These are phyloP conservation scores for Ophthalmolycus amberensis DNA, from an alignment of 2,113 vertebrate genomes.

Conservation along the genomic window DNA sequence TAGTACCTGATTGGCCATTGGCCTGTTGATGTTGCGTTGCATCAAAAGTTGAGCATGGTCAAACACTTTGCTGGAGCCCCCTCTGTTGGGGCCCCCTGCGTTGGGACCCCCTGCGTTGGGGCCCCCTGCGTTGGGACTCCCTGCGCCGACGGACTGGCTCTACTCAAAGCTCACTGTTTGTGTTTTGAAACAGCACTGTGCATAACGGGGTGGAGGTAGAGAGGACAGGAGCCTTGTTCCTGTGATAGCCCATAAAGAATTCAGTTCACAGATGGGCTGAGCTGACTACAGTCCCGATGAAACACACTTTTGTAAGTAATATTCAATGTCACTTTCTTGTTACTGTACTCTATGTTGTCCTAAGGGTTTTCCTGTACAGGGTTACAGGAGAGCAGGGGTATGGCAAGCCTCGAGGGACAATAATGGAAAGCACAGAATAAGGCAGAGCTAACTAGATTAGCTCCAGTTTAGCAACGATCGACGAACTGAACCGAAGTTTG, in stretches of 20 bases:
- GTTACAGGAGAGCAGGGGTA: not conserved
- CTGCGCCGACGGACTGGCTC: not conserved
- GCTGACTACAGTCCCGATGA: slow-evolving; percentile 44
- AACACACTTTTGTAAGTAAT: slow-evolving; percentile 24
- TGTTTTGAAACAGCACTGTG: slow-evolving; percentile 4
- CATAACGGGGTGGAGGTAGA: slow-evolving; percentile 4
- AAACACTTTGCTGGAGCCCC: not conserved
- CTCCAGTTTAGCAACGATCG: not conserved
- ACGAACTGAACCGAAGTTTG: not conserved
- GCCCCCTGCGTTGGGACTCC: not conserved
- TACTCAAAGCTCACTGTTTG: not conserved
- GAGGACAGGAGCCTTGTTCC: slow-evolving; percentile 48
- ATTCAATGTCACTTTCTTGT: slow-evolving; percentile 37
- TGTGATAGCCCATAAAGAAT: slow-evolving; percentile 59
- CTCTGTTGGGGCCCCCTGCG: not conserved
- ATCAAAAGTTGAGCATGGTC: not conserved
- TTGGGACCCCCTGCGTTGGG: not conserved
- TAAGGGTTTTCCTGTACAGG: not conserved
- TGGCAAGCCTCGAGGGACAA: not conserved
- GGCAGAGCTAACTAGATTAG: not conserved
- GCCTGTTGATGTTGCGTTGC: not conserved
- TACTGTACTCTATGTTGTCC: slow-evolving; percentile 13
- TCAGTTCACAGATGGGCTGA: slow-evolving; percentile 52
- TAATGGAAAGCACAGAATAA: not conserved
- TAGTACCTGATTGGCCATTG: not conserved